A percentile compares a stretch with the other conserved stretches of the same genome.
phyloP scores from a whole-genome alignment of 1,140 invertebrate species.

The Diachasmimorpha longicaudata region DNA sequence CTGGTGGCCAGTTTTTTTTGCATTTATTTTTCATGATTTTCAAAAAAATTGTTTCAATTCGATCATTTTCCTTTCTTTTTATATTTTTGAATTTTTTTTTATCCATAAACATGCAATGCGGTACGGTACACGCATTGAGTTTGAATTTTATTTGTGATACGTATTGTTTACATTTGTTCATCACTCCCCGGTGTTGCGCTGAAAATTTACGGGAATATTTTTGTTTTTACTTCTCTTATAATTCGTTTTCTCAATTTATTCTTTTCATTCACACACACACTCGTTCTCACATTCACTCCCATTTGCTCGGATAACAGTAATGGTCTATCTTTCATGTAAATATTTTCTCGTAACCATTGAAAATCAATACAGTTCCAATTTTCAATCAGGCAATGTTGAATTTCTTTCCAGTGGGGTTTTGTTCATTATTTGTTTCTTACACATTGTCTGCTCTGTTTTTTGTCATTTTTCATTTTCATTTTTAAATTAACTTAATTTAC shows the following conservation, averaged over 20 bases:
- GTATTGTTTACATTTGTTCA: not conserved
- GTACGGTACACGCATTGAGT: not conserved
- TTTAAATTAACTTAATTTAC: not conserved
- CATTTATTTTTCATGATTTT: slow-evolving; percentile 24
- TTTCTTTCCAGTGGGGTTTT: not conserved
- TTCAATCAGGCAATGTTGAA: not conserved
- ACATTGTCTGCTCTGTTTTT: not conserved
- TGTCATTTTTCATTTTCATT: not conserved
- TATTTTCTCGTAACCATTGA: not conserved
- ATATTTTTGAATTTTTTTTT: slow-evolving; percentile 26
- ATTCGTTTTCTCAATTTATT: not conserved
- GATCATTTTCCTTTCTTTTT: not conserved
- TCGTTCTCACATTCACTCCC: not conserved
- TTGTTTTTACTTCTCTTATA: not conserved
- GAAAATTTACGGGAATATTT: not conserved
- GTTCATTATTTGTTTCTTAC: not conserved
- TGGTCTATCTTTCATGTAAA: not conserved
- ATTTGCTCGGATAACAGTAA: not conserved
- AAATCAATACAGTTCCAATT: not conserved
- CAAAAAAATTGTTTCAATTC: not conserved
- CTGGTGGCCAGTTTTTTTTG: slow-evolving; percentile 47
- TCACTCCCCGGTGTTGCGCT: not conserved
- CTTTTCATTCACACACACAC: not conserved
- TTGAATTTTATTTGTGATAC: not conserved
- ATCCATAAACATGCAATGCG: not conserved